Evolutionary conservation across 2,113 vertebrate species (phyloP).

Genomic region (Chrysochloris asiatica): DNA sequence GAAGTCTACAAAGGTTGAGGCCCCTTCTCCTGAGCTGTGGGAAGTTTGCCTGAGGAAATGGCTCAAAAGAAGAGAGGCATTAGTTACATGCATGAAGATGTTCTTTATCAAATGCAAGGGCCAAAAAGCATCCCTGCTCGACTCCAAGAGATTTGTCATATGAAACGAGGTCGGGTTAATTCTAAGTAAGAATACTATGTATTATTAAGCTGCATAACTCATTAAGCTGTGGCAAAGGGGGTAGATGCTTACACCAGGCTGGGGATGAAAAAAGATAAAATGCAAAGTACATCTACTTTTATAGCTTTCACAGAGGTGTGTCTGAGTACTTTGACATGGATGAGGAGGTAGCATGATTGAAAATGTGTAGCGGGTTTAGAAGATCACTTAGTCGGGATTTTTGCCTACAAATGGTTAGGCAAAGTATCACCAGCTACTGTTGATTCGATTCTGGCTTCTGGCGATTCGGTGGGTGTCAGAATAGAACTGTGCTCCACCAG

Average conservation of each 20-base stretch:
- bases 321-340: accelerated
- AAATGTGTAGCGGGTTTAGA: no score
- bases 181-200: neutral
- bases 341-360: no score
- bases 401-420: no score
- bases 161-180: accelerated
- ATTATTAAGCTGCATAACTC: accelerated
- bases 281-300: no score
- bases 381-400: no score
- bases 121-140: neutral
- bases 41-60: accelerated
- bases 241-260: accelerated
- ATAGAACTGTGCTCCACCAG: neutral
- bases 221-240: accelerated
- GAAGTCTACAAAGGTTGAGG: no score
- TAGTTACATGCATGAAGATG: accelerated
- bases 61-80: accelerated
- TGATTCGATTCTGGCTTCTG: no score
- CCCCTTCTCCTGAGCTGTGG: no score
- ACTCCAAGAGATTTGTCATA: neutral
- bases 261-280: neutral
- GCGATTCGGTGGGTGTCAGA: no score
- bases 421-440: no score
- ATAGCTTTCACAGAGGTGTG: accelerated
- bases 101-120: no score